Evolutionary conservation across 2,888 invertebrate genomes (phyloP).

Genomic region (Amphimallon solstitiale): DNA sequence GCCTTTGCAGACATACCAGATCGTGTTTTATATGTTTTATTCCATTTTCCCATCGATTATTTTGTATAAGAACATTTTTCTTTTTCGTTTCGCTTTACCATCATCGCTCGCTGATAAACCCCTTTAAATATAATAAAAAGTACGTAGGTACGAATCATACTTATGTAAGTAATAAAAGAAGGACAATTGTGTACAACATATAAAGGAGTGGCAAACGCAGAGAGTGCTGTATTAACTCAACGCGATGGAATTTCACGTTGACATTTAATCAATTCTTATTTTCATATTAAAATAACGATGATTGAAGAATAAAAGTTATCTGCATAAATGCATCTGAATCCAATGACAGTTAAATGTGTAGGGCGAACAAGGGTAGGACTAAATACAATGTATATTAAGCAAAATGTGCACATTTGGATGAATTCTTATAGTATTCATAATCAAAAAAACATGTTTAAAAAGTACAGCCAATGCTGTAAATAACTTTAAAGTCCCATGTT

Average conservation of each 20-base stretch:
- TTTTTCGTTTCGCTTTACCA: not conserved
- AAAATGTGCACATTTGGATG: too few relatives aligned
- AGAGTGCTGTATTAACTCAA: conserved; percentile 6
- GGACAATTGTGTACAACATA: conserved; percentile 25
- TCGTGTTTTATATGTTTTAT: conserved; percentile 7
- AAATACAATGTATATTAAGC: too few relatives aligned
- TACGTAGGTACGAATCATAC: not conserved
- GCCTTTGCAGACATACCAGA: not conserved
- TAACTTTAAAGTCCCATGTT: too few relatives aligned
- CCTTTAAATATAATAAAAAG: not conserved
- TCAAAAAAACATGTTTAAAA: too few relatives aligned
- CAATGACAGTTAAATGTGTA: too few relatives aligned
- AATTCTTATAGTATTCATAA: too few relatives aligned
- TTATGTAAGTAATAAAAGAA: conserved; percentile 23
- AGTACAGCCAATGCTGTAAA: too few relatives aligned
- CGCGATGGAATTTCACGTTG: conserved; percentile 20
- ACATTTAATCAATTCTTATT: conserved; percentile 24
- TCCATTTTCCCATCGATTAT: not conserved
- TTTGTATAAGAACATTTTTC: not conserved
- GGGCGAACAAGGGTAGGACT: too few relatives aligned
- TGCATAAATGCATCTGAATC: too few relatives aligned
- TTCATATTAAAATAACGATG: conserved; percentile 19
- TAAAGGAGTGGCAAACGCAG: conserved; percentile 13
- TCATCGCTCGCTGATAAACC: not conserved
- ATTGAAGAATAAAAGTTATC: not conserved